phyloP scores from a whole-genome alignment of 2,888 invertebrate genomes.

The Kuschelorhynchus macadamiae region DNA sequence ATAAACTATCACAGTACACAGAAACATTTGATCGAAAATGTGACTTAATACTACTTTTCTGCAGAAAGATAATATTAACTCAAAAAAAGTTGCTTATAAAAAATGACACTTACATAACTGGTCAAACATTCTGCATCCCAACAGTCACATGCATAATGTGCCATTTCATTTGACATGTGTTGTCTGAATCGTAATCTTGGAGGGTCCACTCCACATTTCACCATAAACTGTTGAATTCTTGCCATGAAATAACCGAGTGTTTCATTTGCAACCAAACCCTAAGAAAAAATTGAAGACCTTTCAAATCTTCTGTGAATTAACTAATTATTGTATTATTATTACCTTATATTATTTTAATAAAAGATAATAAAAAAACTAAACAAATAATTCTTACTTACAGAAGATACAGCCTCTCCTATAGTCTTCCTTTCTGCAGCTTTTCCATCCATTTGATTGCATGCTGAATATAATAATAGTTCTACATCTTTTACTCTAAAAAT shows the following conservation, averaged over 20 bases:
- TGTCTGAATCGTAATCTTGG: constrained; percentile 94
- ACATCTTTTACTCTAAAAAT: constrained; percentile 76
- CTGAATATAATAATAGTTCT: constrained; percentile 89
- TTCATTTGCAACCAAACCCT: constrained; percentile 93
- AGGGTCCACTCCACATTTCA: constrained; percentile 89
- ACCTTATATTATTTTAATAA: neutral
- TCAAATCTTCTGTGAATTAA: no score
- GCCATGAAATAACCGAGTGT: constrained; percentile 99
- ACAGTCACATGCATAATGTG: constrained; percentile 99
- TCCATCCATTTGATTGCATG: constrained; percentile 98
- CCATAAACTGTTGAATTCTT: constrained; percentile 90
- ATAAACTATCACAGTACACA: no score
- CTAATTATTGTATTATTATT: no score
- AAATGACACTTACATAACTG: constrained; percentile 85
- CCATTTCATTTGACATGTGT: constrained; percentile 99
- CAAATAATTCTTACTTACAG: constrained; percentile 35
- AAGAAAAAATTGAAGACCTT: constrained; percentile 52
- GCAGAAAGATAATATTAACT: no score
- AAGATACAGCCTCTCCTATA: constrained; percentile 89
- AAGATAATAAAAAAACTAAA: neutral
- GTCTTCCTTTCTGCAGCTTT: constrained; percentile 82
- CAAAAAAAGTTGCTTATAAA: no score
- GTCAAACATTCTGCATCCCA: constrained; percentile 99
- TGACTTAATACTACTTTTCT: no score
- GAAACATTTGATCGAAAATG: no score